Conservation (phyloP, 2,113 vertebrate genomes). For the Pogonocichla stellata region DNA sequence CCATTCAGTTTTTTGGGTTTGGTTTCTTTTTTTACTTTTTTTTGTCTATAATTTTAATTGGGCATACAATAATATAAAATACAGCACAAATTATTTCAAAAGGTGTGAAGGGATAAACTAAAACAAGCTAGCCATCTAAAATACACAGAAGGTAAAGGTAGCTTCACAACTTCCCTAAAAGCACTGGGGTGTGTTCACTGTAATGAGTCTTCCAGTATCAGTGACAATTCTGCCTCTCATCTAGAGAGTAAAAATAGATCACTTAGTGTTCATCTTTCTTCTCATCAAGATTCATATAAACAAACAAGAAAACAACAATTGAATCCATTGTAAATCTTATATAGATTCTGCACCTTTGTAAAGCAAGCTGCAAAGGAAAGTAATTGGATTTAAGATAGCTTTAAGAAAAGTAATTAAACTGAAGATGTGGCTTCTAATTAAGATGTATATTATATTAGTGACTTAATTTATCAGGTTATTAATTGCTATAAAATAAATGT, state of each 20-base stretch:
- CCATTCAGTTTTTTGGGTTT: not conserved
- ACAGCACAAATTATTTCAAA: not conserved
- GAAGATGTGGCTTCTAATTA: conserved; percentile 29
- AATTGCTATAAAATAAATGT: conserved; percentile 43
- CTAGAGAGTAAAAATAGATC: not conserved
- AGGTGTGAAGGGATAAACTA: not conserved
- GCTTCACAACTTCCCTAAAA: not conserved
- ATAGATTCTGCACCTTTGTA: not conserved
- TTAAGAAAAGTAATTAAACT: conserved; percentile 23
- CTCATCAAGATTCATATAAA: conserved; percentile 3
- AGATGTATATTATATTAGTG: not conserved
- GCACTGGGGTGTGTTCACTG: not conserved
- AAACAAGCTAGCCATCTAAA: not conserved
- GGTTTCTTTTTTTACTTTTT: not conserved
- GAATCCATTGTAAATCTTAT: not conserved
- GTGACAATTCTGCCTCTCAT: not conserved
- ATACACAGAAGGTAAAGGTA: not conserved
- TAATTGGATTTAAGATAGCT: not conserved
- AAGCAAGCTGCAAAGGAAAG: not conserved
- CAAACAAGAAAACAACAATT: not conserved
- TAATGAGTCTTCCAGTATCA: not conserved
- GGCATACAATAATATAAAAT: not conserved
- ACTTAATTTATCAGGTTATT: conserved; percentile 53
- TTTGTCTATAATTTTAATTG: not conserved
- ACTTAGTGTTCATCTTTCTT: not conserved